Conservation (phyloP, 2,888 invertebrate genomes). For the Ligdia adustata region DNA sequence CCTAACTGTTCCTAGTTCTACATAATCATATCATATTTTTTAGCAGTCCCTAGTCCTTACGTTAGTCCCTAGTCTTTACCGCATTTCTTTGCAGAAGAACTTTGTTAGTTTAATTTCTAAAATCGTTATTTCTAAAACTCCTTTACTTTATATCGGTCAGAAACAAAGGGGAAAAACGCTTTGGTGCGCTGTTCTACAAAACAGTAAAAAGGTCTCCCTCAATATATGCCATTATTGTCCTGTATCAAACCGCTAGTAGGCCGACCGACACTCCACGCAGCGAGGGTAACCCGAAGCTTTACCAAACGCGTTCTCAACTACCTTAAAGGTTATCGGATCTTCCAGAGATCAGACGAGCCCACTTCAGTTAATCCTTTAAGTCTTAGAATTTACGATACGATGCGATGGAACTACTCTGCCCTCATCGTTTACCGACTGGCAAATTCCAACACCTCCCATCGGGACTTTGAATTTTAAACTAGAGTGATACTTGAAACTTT, state of each 20-base stretch:
- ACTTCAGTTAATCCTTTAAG: slow-evolving; percentile 18
- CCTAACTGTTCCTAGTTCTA: no score
- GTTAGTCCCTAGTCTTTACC: no score
- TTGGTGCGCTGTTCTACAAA: no score
- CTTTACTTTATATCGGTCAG: no score
- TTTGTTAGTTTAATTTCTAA: no score
- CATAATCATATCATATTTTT: no score
- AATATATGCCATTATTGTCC: no score
- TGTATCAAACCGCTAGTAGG: not conserved
- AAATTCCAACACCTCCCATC: slow-evolving; percentile 16
- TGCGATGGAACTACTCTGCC: not conserved
- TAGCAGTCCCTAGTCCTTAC: no score
- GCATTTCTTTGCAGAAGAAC: not conserved
- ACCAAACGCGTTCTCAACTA: slow-evolving; percentile 6
- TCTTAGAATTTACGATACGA: slow-evolving; percentile 11
- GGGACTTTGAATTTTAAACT: slow-evolving; percentile 40
- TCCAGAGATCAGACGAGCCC: slow-evolving; percentile 14
- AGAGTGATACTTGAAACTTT: slow-evolving; percentile 41
- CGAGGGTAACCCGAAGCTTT: slow-evolving; percentile 5
- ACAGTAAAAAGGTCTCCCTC: no score
- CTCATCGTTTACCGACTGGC: slow-evolving; percentile 1
- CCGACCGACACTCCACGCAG: not conserved
- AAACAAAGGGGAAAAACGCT: no score
- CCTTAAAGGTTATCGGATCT: slow-evolving; percentile 21
- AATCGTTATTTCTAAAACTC: no score